phyloP scores from a whole-genome alignment of 2,888 invertebrate species.

The Gortyna flavago region DNA sequence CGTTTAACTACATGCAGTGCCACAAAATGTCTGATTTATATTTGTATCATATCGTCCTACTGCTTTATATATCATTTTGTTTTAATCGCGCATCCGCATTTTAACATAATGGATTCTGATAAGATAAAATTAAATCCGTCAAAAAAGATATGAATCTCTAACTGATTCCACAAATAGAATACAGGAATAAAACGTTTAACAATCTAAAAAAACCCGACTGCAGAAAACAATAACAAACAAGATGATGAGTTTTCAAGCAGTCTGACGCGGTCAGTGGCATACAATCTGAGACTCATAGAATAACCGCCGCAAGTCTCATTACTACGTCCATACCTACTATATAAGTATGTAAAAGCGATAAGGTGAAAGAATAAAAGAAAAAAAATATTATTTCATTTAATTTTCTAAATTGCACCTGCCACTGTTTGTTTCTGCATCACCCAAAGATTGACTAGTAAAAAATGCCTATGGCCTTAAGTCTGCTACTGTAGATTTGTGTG shows the following conservation, averaged over 20 bases:
- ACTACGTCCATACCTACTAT: not conserved
- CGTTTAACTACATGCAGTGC: conserved; percentile 13
- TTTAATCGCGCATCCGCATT: conserved; percentile 55
- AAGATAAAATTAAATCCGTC: conserved; percentile 16
- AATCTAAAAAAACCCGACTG: not conserved
- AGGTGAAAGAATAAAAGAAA: not conserved
- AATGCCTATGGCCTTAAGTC: not conserved
- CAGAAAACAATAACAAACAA: conserved; percentile 1
- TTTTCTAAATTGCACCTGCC: not conserved
- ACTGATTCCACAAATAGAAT: not conserved
- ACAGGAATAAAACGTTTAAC: not conserved
- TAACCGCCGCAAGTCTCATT: not conserved
- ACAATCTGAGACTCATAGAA: not conserved
- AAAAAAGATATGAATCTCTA: conserved; percentile 7
- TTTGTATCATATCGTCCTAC: conserved; percentile 14
- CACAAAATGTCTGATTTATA: conserved; percentile 57
- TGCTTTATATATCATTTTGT: not conserved
- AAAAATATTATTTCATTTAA: not conserved
- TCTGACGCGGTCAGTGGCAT: not conserved
- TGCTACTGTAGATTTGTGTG: too few relatives aligned
- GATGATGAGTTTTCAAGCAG: not conserved
- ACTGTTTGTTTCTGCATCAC: not conserved
- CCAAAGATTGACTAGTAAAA: not conserved
- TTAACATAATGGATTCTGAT: conserved; percentile 27
- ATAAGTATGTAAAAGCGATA: not conserved